phyloP scores from a whole-genome alignment of 1,140 invertebrate genomes.

The Chironomus striatipennis region DNA sequence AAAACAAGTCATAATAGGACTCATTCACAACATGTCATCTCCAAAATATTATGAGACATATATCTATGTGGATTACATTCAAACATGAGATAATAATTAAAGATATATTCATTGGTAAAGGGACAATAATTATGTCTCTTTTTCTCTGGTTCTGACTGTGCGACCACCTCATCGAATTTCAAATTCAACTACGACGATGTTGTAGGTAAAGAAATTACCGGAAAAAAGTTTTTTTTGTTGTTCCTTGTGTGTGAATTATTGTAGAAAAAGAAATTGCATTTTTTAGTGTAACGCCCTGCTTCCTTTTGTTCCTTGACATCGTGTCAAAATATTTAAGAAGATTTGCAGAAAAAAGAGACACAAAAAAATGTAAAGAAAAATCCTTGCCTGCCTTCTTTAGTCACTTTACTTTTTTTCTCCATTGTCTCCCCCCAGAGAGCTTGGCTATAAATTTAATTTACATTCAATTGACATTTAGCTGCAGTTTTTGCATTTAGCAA shows the following conservation, averaged over 20 bases:
- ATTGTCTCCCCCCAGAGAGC: no score
- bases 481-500: no score
- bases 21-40: no score
- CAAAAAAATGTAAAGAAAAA: no score
- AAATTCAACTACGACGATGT: background rate
- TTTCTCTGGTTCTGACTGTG: background rate
- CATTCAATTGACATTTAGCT: no score
- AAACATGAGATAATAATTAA: background rate
- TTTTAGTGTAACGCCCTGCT: background rate
- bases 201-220: background rate
- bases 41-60: background rate
- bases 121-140: no score
- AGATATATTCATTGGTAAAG: no score
- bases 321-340: background rate
- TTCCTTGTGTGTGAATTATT: background rate
- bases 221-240: background rate
- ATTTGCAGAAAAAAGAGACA: background rate
- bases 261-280: background rate
- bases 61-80: background rate
- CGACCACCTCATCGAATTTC: slow-evolving; percentile 18
- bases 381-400: no score
- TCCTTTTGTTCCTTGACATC: no score
- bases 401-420: no score
- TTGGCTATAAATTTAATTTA: no score
- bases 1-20: no score